Evolutionary conservation across 1,140 invertebrate genomes (phyloP), one percentile per base, ranked within the genome.

Genomic region (Orchestia grillus): DNA sequence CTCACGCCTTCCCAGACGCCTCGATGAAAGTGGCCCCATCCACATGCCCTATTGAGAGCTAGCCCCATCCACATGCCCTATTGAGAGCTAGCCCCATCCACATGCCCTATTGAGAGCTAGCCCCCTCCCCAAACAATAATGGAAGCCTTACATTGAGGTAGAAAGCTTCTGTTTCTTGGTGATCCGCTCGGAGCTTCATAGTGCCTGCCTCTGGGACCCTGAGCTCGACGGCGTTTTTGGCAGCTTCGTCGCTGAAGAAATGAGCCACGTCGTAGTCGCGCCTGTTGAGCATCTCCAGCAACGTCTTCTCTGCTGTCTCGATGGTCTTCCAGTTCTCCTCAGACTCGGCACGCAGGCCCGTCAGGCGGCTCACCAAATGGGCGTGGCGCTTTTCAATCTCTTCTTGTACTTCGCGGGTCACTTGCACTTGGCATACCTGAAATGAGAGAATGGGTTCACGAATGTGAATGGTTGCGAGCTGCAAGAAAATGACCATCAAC

Each of bases 311-410:
- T 36, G 99, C 99, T 0, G 99, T 99, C 97, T 99, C 99, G 57
- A 99, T 97, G 4, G 99, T 99, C 97, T 99, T 99, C 98, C 99
- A 99, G 96, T 99, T 98, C 98, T 99, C 99, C 97, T 99, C 99
- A 96, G 99, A 99, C 97, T 99, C 99, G 36, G 98, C 98, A 96
- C 98, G 98, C 47, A 99, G 98, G 44, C 98, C 98, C 15, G 98
- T 98, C 0, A 99, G 98, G 90, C 99, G 98, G 96, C 98, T 98
- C 97, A 98, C 98, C 44, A 99, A 98, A 97, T 99, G 98, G 77
- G 98, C 97, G 95, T 99, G 98, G 95, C 99, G 98, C 97, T 98
- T 98, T 97, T 98, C 98, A 98, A 99, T 98, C 97, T 99, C 99
- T 92, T 98, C 98, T 97, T 98, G 98, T 43, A 99, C 97, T 53